A percentile compares a stretch with the other conserved stretches of the same genome.
Evolutionary conservation across 2,888 invertebrate genomes (phyloP).

Genomic region (Isotomurus palustris): DNA sequence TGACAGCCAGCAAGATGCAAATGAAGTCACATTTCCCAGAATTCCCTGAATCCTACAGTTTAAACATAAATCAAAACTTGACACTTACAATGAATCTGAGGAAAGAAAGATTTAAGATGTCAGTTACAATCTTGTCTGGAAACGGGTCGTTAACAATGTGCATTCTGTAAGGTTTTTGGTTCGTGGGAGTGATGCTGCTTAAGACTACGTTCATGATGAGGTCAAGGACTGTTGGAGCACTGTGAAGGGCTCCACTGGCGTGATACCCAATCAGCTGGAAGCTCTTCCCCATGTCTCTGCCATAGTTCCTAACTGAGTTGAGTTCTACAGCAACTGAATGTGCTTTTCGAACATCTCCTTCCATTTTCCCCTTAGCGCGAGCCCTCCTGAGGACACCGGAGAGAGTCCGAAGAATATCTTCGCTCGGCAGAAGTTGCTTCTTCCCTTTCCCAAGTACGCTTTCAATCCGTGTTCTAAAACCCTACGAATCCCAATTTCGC

Average conservation of each 20-base stretch:
- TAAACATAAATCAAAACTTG: no score
- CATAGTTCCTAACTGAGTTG: slow-evolving; percentile 17
- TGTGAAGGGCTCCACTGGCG: slow-evolving; percentile 35
- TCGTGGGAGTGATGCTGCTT: slow-evolving; percentile 9
- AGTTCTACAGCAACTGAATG: slow-evolving; percentile 35
- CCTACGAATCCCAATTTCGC: neutral
- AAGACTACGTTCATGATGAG: slow-evolving; percentile 28
- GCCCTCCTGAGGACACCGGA: slow-evolving; percentile 4
- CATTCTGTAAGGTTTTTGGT: neutral
- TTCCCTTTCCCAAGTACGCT: neutral
- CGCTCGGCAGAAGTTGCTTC: slow-evolving; percentile 1
- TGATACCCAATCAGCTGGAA: slow-evolving; percentile 27
- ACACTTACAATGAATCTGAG: no score
- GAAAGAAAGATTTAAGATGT: no score
- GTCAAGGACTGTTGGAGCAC: slow-evolving; percentile 27
- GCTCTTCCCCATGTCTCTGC: neutral
- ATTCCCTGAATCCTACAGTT: neutral
- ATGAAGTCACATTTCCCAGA: slow-evolving; percentile 18
- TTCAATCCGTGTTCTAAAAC: slow-evolving; percentile 2
- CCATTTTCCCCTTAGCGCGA: neutral
- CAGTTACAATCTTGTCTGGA: slow-evolving; percentile 18
- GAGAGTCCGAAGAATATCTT: slow-evolving; percentile 18
- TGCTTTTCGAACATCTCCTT: slow-evolving; percentile 18
- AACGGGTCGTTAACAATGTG: slow-evolving; percentile 25
- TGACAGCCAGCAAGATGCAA: slow-evolving; percentile 27